Evolutionary conservation across 2,888 invertebrate species (phyloP).

Genomic region (Andrena bucephala): DNA sequence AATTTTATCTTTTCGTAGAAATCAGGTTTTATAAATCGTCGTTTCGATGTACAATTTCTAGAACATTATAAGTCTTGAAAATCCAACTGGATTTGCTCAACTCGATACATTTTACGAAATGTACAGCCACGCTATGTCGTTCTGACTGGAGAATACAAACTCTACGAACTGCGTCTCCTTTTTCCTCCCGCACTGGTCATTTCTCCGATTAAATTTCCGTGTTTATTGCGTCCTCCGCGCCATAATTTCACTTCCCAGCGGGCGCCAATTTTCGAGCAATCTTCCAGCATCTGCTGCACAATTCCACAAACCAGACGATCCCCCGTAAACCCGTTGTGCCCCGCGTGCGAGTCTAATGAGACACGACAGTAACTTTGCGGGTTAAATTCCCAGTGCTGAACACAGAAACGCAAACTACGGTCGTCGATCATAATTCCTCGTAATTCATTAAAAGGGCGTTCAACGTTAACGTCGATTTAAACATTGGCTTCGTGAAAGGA

Average conservation of each 20-base stretch:
- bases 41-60: neutral
- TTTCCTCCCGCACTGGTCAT: neutral
- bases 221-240: neutral
- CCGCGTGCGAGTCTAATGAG: neutral
- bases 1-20: no score
- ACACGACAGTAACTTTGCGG: slow-evolving; percentile 12
- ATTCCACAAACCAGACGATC: slow-evolving; percentile 12
- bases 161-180: neutral
- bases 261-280: neutral
- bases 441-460: slow-evolving; percentile 25
- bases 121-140: no score
- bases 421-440: neutral
- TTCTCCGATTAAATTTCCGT: neutral
- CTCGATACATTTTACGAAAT: no score
- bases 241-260: slow-evolving; percentile 1
- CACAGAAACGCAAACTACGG: slow-evolving; percentile 3
- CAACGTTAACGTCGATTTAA: slow-evolving; percentile 8
- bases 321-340: slow-evolving; percentile 16
- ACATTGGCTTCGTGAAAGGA: neutral
- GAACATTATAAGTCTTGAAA: neutral
- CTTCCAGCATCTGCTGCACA: neutral
- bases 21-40: neutral
- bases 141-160: no score
- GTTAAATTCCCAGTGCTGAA: slow-evolving; percentile 18
- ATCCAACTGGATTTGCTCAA: no score